Evolutionary conservation across 2,888 invertebrate species (phyloP).

Genomic region (Cheilosia urbana): DNA sequence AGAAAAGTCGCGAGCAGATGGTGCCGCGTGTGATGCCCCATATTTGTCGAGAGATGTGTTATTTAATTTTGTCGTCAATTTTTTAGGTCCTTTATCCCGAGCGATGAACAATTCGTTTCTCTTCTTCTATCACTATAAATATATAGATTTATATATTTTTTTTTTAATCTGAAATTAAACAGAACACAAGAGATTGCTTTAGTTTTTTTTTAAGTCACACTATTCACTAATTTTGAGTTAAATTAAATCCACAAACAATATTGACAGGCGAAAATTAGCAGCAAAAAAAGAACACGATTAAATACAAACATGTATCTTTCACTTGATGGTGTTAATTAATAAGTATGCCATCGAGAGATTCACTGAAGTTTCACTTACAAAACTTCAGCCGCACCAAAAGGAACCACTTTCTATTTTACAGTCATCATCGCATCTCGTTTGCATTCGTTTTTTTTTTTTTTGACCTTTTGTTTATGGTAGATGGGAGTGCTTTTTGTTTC

Average conservation of each 20-base stretch:
- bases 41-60: constrained; percentile 77
- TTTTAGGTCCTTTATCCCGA: constrained; percentile 61
- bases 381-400: constrained; percentile 74
- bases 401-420: constrained; percentile 83
- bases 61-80: constrained; percentile 33
- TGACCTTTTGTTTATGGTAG: not conserved
- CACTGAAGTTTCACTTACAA: constrained; percentile 75
- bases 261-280: not conserved
- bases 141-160: constrained; percentile 27
- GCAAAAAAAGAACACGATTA: constrained; percentile 14
- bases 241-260: constrained; percentile 32
- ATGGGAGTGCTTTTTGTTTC: not conserved
- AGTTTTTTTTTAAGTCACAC: constrained; percentile 28
- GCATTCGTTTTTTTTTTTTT: constrained; percentile 8
- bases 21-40: constrained; percentile 83
- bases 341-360: constrained; percentile 74
- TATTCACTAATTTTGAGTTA: not conserved
- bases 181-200: constrained; percentile 42
- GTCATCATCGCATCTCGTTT: constrained; percentile 71
- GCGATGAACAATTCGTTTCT: not conserved
- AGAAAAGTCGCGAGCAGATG: constrained; percentile 82
- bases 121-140: constrained; percentile 19
- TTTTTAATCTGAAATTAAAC: constrained; percentile 65
- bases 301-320: constrained; percentile 46
- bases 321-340: constrained; percentile 72